Base-by-base conservation (phyloP, 2,113 vertebrate species). In the Chlorocebus sabaeus region DNA sequence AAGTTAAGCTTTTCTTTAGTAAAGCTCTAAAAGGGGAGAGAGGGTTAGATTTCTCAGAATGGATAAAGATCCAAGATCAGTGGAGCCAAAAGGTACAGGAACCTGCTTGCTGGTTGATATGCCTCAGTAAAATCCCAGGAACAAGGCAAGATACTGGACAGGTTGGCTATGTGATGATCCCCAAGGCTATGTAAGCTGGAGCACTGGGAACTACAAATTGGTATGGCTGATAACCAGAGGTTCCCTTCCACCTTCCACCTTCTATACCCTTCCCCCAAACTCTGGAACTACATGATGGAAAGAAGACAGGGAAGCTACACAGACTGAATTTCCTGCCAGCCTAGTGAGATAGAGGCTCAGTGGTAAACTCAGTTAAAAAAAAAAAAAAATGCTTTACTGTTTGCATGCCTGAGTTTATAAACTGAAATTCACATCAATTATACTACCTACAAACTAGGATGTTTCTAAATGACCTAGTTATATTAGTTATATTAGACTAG, bases 1-100 rank as follows among this genome's bases (percentile, higher is more conserved):
- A 97, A 90, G 67, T 78, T 38, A 94, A 85, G 9, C 61, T 92
- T 86, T 97, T 87, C 93, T 95, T 90, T 80, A 70, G 67, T 86
- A 87, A 79, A 95, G 55, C 43, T 84, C 55, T 27, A 93, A 93
- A 90, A 79, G 30, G 68, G 61, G 61, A 88, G 30, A 30, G 27
- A 78, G 30, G 30, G 30, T 90, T 70, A 59, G 40, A 59, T 75
- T 90, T 80, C n/a, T 43, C 57, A 68, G 70, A 79, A 79, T 38
- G 7, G 14, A 40, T 70, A n/a, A 86, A 92, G 30, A 84, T 90
- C 35, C 59, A n/a, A 94, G 13, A 84, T 96, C 68, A 87, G 96
- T 10, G 75, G 38, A 96, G 17, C 30, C 27, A 80, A 35, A 79
- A 94, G 32, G 70, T 93, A 85, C 9, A 86, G 43, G 61, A 86